Conservation (phyloP, 2,888 invertebrate genomes). For the Aricia artaxerxes region DNA sequence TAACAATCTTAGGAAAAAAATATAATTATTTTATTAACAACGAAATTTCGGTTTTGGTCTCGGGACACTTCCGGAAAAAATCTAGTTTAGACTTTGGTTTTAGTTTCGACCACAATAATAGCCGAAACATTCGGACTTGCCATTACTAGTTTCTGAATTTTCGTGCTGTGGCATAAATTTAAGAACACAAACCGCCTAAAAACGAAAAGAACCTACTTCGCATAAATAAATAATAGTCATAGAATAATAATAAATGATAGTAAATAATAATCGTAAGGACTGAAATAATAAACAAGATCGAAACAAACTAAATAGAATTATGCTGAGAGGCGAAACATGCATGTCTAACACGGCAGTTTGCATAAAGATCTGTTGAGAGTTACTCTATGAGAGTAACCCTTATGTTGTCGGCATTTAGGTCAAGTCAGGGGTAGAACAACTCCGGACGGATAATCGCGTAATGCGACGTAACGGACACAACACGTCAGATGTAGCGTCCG, state of each 20-base stretch:
- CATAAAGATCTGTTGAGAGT: constrained; percentile 20
- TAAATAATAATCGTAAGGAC: background rate
- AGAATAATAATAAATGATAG: background rate
- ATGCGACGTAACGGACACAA: constrained; percentile 30
- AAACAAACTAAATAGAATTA: constrained; percentile 23
- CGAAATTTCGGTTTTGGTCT: too few relatives aligned
- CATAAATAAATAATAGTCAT: too few relatives aligned
- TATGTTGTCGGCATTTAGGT: background rate
- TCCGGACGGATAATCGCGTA: background rate
- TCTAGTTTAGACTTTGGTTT: too few relatives aligned
- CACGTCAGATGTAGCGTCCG: constrained; percentile 21
- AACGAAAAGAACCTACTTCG: too few relatives aligned
- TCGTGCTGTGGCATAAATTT: too few relatives aligned
- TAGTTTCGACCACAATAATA: too few relatives aligned
- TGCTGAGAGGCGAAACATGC: constrained; percentile 5
- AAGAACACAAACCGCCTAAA: too few relatives aligned
- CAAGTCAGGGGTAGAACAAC: background rate
- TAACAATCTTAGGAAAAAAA: too few relatives aligned
- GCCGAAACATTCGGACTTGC: too few relatives aligned
- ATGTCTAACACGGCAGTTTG: constrained; percentile 22
- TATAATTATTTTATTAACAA: too few relatives aligned
- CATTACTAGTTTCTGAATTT: too few relatives aligned
- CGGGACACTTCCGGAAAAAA: too few relatives aligned
- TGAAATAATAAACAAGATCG: constrained; percentile 17
- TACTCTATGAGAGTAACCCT: background rate